Evolutionary conservation across 2,888 invertebrate species (phyloP).

Genomic region (Thymelicus sylvestris): DNA sequence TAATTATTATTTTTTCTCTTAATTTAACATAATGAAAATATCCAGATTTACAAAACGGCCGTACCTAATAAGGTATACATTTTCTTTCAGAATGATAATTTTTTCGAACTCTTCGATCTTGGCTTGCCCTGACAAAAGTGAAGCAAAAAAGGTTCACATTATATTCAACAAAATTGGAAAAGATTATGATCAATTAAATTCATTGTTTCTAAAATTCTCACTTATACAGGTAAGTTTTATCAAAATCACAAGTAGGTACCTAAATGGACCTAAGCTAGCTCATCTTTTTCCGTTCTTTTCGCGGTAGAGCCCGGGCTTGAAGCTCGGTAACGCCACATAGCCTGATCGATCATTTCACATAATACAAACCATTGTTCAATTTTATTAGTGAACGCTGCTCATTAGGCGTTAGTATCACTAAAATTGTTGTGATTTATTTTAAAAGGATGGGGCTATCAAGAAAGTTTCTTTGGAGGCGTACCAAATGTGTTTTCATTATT

Average conservation of each 20-base stretch:
- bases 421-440: conserved; percentile 26
- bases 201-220: conserved; percentile 69
- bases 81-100: conserved; percentile 69
- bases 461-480: conserved; percentile 60
- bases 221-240: conserved; percentile 64
- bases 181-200: conserved; percentile 68
- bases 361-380: no score
- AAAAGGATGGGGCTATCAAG: conserved; percentile 64
- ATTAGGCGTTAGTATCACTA: neutral
- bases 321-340: neutral
- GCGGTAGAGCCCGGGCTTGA: no score
- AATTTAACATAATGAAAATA: neutral
- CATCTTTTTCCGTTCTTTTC: no score
- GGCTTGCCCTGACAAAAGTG: conserved; percentile 71
- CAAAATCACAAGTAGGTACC: neutral
- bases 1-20: conserved; percentile 38
- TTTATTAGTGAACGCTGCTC: no score
- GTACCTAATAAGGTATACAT: neutral
- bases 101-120: conserved; percentile 73
- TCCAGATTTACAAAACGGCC: no score
- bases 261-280: no score
- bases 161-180: conserved; percentile 68
- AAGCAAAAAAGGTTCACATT: conserved; percentile 69
- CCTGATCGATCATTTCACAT: no score
- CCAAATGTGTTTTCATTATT: conserved; percentile 71